Base-by-base conservation (phyloP, 1,140 invertebrate species). In the Magallana angulata region DNA sequence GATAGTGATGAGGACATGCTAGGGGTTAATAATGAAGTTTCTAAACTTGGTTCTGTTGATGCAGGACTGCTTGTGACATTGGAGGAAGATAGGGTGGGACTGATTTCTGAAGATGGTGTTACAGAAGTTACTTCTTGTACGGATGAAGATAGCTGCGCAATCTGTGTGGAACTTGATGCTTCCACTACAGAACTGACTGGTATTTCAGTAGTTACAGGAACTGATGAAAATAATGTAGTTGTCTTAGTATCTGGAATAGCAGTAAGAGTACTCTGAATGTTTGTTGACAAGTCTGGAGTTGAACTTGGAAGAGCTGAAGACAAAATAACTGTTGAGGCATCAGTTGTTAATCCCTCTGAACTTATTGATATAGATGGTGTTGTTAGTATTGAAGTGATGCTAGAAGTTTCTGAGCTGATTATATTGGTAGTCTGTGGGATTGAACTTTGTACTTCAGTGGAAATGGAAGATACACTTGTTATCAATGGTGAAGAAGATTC, bases 381-480 rank as follows among this genome's bases (percentile, higher is more conserved):
- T 5, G 36, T 48, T 48, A 48, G 36, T 48, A 48, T 48, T 48
- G 68, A 76, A 30, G 36, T 12, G 18, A 76, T 12, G 36, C 24
- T 30, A 30, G 68, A 76, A 76, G 68, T 76, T 76, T 76, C 24
- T 30, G 68, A 76, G 24, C 68, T 76, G 68, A 76, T 48, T 48
- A 48, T 48, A 48, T 5, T 24, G 18, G 14, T 9, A 30, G 68
- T 76, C 3, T 76, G 24, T 30, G 24, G 68, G 24, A 30, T 8
- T 36, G 68, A 48, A 30, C 68, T 76, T 30, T 76, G 2, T 16
- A 62, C 8, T 48, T 18, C 24, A 30, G 68, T 36, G 14, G 7
- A 76, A 12, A 48, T 12, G 30, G 24, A 71, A 71, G 64, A 36
- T 30, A 30, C 8, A 36, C 5, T 24, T 76, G 24, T 7, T 12